Conservation (phyloP, 2,888 invertebrate species). For the Lomographa bimaculata region DNA sequence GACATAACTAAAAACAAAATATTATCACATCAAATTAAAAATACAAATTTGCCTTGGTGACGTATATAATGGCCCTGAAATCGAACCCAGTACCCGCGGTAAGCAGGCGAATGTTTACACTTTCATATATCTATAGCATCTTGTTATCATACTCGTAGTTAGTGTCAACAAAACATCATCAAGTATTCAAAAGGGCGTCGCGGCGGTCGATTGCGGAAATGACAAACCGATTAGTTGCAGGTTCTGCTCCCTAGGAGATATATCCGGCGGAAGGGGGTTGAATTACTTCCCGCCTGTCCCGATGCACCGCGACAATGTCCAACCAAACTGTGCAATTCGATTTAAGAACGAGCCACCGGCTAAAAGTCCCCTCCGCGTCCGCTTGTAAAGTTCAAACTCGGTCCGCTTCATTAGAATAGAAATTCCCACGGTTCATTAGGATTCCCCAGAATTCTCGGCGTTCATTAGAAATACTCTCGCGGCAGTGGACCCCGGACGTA, state of each 20-base stretch:
- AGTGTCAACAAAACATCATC: conserved; percentile 56
- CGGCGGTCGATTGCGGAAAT: conserved; percentile 75
- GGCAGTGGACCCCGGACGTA: conserved; percentile 72
- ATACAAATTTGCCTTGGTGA: too few relatives aligned
- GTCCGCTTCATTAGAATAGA: conserved; percentile 72
- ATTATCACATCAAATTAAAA: too few relatives aligned
- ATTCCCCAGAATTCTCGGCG: conserved; percentile 71
- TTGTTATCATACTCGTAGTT: too few relatives aligned
- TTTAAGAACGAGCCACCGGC: conserved; percentile 52
- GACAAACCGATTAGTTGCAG: conserved; percentile 78
- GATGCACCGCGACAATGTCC: conserved; percentile 66
- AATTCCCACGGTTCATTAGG: conserved; percentile 82
- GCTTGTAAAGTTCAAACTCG: conserved; percentile 48
- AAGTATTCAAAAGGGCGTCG: conserved; percentile 65
- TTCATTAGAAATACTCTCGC: conserved; percentile 77
- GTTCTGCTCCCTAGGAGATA: conserved; percentile 65
- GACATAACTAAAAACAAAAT: too few relatives aligned
- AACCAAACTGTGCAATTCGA: conserved; percentile 57
- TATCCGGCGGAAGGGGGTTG: conserved; percentile 72
- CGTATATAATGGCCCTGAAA: too few relatives aligned
- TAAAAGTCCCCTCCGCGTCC: conserved; percentile 47
- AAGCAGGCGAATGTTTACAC: too few relatives aligned
- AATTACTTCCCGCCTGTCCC: conserved; percentile 70
- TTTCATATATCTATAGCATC: too few relatives aligned
- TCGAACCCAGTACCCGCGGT: too few relatives aligned